Percentiles rank a stretch among this genome's conserved stretches.
phyloP scores from a whole-genome alignment of 2,888 invertebrate genomes.

The Micoletzkya japonica region DNA sequence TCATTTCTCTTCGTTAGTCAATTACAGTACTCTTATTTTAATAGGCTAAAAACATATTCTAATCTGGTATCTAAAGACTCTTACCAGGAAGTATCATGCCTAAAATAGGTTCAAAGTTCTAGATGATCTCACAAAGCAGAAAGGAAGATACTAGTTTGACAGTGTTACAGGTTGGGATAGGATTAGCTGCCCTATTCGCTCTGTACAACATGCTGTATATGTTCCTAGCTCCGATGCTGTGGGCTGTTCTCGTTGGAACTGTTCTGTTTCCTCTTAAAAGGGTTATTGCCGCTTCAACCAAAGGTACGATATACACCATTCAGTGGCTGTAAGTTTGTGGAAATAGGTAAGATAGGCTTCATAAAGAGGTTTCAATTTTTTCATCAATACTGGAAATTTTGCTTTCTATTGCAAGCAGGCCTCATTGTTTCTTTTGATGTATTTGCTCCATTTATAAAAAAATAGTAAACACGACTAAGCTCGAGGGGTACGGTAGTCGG shows the following conservation, averaged over 20 bases:
- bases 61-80: no score
- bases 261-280: conserved; percentile 92
- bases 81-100: no score
- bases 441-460: no score
- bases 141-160: no score
- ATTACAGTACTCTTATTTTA: not conserved
- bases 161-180: conserved; percentile 50
- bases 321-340: no score
- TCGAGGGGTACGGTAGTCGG: no score
- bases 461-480: no score
- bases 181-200: conserved; percentile 74
- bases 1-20: not conserved
- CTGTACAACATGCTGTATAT: conserved; percentile 71
- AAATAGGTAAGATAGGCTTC: not conserved
- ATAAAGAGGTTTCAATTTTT: conserved; percentile 18
- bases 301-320: conserved; percentile 8
- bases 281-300: conserved; percentile 72
- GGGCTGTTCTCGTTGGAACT: conserved; percentile 95
- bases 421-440: no score
- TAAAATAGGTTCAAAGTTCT: not conserved
- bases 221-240: conserved; percentile 81
- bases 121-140: not conserved
- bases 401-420: no score
- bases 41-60: no score
- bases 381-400: no score